These are phyloP conservation scores for Calameuta idolon DNA, from an alignment of 2,888 invertebrate species.

Conservation along the genomic window DNA sequence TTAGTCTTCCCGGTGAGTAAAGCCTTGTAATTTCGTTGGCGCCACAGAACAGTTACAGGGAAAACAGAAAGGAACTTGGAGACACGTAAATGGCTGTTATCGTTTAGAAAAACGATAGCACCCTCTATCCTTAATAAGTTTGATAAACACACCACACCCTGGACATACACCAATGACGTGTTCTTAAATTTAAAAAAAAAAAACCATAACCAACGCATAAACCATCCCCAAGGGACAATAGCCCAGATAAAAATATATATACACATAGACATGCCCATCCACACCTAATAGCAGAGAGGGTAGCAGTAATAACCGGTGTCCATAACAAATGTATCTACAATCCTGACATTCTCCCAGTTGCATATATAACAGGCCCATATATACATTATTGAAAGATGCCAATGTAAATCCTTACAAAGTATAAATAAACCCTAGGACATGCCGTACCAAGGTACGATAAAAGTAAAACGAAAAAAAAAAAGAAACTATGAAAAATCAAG, in stretches of 20 bases:
- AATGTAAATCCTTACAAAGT: not conserved
- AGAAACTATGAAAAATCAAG: not conserved
- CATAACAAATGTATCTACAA: not conserved
- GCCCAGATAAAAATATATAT: not conserved
- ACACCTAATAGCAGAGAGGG: not conserved
- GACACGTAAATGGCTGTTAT: conserved; percentile 65
- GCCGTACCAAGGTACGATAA: not conserved
- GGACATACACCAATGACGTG: not conserved
- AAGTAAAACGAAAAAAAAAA: not conserved
- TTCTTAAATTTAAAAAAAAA: not conserved
- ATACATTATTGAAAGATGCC: not conserved
- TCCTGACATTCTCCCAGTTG: not conserved
- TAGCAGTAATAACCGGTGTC: not conserved
- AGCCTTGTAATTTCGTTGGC: conserved; percentile 66
- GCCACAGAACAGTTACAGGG: conserved; percentile 54
- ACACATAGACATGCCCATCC: not conserved
- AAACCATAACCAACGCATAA: not conserved
- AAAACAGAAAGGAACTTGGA: conserved; percentile 49
- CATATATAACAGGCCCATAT: not conserved
- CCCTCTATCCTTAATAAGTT: not conserved
- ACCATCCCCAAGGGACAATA: not conserved
- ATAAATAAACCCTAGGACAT: not conserved
- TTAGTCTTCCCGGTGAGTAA: conserved; percentile 54
- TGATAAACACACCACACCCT: not conserved
- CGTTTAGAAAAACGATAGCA: conserved; percentile 15